Evolutionary conservation across 2,797 vertebrate species (phyloP).

Genomic region (Danio choprae): DNA sequence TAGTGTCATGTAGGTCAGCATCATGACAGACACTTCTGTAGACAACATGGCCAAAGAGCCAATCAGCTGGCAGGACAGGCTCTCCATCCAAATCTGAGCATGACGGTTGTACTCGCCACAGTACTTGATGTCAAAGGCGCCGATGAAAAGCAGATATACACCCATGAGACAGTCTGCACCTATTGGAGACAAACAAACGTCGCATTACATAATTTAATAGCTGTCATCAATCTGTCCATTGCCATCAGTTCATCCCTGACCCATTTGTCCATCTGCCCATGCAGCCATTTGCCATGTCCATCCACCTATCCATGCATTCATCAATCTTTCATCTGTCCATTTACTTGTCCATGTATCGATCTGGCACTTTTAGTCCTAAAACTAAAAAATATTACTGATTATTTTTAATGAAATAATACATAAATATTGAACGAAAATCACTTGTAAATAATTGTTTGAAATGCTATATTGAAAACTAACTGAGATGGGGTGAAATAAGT

Average conservation of each 20-base stretch:
- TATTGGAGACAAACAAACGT: constrained; percentile 40
- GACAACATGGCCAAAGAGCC: constrained; percentile 75
- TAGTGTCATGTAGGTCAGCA: constrained; percentile 75
- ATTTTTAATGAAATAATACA: neutral
- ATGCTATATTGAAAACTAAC: neutral
- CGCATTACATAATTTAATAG: neutral
- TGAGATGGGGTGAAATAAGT: neutral
- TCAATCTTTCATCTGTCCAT: neutral
- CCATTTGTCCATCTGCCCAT: neutral
- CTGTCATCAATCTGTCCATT: neutral
- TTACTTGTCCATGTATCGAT: neutral
- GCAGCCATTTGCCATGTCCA: neutral
- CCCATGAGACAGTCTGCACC: constrained; percentile 77
- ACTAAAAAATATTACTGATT: no score
- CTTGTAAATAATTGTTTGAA: neutral
- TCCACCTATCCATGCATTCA: neutral
- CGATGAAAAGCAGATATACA: constrained; percentile 74
- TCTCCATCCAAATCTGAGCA: constrained; percentile 74
- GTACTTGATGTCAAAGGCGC: constrained; percentile 73
- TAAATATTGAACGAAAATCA: neutral
- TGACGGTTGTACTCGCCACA: constrained; percentile 75
- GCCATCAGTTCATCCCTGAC: neutral
- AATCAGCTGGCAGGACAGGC: constrained; percentile 73
- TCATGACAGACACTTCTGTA: constrained; percentile 73
- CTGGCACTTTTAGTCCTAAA: neutral